Base-by-base conservation (phyloP, 2,113 vertebrate genomes). In the Nicator chloris region DNA sequence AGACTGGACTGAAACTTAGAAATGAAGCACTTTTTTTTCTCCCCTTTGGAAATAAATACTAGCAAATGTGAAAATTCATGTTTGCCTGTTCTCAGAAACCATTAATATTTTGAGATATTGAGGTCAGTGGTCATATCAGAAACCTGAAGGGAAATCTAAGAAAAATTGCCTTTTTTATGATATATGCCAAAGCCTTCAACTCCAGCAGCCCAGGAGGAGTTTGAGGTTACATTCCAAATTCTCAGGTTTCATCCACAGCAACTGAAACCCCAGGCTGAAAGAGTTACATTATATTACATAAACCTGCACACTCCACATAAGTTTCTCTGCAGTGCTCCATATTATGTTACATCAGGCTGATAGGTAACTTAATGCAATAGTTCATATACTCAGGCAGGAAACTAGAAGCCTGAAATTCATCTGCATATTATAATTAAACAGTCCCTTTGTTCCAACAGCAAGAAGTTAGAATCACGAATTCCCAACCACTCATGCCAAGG, bases 361-460 rank as follows among this genome's bases (percentile, higher is more conserved):
- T 47, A 72, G 71, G 82, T 83, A 91, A 92, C 90, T 83, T 88
- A 78, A 86, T 8, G 51, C 5, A 5, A 77, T 49, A 61, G 79
- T 75, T 95, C 94, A 88, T 59, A 75, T 96, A 94, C 91, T 90
- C 91, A 91, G 76, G 80, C 69, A 91, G 68, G 69, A 95, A 96
- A 37, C 27, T 61, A 83, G 81, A 95, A 95, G 75, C 20, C 79
- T 86, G 72, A 91, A 97, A 94, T 92, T 89, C 70, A 94, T 94
- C 96, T 95, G 71, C 94, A 84, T 95, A 44, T 70, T 88, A 93
- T 94, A 97, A 97, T 95, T 95, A 97, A 97, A 96, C 71, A 95
- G 83, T 50, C 86, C 56, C 80, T 95, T 91, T 96, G 86, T 95
- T 96, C 72, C 84, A 94, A 77, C 56, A 91, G 90, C 80, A 91